phyloP scores from a whole-genome alignment of 2,888 invertebrate species.

The Neoascia interrupta region DNA sequence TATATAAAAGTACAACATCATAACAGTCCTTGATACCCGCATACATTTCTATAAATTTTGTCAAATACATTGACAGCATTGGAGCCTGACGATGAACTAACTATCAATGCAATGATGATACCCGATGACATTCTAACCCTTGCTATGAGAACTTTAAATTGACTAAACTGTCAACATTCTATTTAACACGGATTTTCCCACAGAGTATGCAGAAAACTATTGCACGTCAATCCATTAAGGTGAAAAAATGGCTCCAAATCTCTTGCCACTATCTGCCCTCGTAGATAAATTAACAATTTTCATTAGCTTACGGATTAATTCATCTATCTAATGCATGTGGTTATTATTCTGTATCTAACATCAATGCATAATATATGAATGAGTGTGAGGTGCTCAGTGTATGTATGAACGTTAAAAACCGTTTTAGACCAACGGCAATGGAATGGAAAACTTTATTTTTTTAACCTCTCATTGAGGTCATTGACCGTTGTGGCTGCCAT shows the following conservation, averaged over 20 bases:
- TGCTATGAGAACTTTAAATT: neutral
- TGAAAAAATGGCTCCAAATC: slow-evolving; percentile 7
- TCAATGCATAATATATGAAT: slow-evolving; percentile 6
- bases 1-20: no score
- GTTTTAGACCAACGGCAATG: slow-evolving; percentile 24
- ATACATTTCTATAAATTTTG: neutral
- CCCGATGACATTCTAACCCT: neutral
- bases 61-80: neutral
- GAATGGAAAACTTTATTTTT: slow-evolving; percentile 39
- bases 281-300: slow-evolving; percentile 29
- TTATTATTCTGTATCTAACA: neutral
- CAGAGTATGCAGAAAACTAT: neutral
- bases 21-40: no score
- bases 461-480: slow-evolving; percentile 34
- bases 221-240: neutral
- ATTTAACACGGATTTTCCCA: neutral
- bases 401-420: neutral
- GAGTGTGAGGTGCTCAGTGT: neutral
- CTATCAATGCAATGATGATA: neutral
- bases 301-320: slow-evolving; percentile 50
- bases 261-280: slow-evolving; percentile 11
- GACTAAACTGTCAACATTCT: neutral
- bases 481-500: slow-evolving; percentile 26
- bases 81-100: neutral
- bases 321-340: slow-evolving; percentile 39